Percentiles rank a stretch among this genome's conserved stretches.
Conservation (phyloP, 2,888 invertebrate species). For the Cancer borealis region DNA sequence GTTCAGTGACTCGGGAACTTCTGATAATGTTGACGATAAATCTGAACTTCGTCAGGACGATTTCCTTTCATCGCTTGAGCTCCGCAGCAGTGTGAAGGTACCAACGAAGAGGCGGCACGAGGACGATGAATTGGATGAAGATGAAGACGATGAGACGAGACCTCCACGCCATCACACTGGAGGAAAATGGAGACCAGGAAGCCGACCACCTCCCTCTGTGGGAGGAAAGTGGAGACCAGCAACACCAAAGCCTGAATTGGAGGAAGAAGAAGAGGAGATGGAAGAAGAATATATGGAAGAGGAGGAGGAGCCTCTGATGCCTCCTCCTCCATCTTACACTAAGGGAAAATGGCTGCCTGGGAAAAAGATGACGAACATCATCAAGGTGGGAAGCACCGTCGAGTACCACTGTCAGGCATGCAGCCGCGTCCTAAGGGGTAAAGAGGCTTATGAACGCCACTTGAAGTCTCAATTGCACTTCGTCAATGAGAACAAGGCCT, state of each 20-base stretch:
- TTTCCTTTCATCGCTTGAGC: slow-evolving; percentile 75
- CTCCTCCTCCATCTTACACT: slow-evolving; percentile 73
- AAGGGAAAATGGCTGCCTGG: slow-evolving; percentile 77
- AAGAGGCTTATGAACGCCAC: slow-evolving; percentile 72
- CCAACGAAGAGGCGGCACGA: slow-evolving; percentile 69
- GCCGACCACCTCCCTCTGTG: slow-evolving; percentile 67
- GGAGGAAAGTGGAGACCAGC: slow-evolving; percentile 76
- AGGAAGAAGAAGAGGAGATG: slow-evolving; percentile 59
- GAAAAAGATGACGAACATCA: slow-evolving; percentile 70
- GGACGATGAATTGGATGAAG: slow-evolving; percentile 75
- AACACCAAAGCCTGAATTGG: slow-evolving; percentile 67
- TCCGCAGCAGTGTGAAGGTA: slow-evolving; percentile 71
- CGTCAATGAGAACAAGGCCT: slow-evolving; percentile 65
- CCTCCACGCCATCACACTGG: slow-evolving; percentile 76
- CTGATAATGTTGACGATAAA: slow-evolving; percentile 52
- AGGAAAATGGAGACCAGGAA: slow-evolving; percentile 77
- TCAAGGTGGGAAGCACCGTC: slow-evolving; percentile 53
- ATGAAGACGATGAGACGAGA: slow-evolving; percentile 74
- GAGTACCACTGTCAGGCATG: slow-evolving; percentile 73
- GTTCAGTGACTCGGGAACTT: slow-evolving; percentile 40
- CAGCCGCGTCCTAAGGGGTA: slow-evolving; percentile 63
- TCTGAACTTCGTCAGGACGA: slow-evolving; percentile 75
- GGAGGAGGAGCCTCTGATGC: slow-evolving; percentile 48
- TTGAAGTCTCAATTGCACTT: slow-evolving; percentile 68
- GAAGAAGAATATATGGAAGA: slow-evolving; percentile 64